Percentiles rank a stretch among this genome's conserved stretches.
Conservation (phyloP, 2,113 vertebrate genomes). For the Plestiodon gilberti region DNA sequence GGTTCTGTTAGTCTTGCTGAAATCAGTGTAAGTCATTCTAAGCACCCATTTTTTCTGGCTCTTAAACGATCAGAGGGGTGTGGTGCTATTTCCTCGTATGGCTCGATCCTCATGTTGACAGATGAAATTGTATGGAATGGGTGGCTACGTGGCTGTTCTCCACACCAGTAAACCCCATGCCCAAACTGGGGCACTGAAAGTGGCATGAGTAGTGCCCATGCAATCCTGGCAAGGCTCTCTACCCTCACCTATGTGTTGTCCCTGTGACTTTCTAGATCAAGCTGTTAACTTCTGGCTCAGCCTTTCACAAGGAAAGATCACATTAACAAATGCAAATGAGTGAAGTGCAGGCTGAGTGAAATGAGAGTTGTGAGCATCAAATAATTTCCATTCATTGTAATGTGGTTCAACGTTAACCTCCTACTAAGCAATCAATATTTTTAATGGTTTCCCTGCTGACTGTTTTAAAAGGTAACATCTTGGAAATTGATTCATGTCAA, state of each 20-base stretch:
- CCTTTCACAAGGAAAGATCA: background rate
- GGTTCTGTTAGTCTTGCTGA: background rate
- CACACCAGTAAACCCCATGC: background rate
- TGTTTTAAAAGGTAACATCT: background rate
- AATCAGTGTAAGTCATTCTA: background rate
- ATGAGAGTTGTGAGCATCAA: constrained; percentile 8
- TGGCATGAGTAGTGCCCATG: background rate
- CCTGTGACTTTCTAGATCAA: background rate
- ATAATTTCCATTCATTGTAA: constrained; percentile 22
- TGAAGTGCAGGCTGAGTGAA: background rate
- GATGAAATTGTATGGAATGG: background rate
- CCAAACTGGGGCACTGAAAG: background rate
- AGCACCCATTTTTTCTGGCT: background rate
- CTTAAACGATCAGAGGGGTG: background rate
- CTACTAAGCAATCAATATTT: constrained; percentile 1
- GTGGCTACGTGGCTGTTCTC: too few relatives aligned
- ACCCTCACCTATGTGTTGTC: background rate
- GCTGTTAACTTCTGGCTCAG: background rate
- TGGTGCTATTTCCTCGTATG: background rate
- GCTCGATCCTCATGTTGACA: background rate
- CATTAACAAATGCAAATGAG: constrained; percentile 9
- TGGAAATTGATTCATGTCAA: constrained; percentile 1
- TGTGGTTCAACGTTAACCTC: background rate
- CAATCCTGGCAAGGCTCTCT: background rate
- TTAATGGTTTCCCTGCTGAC: background rate